phyloP scores from a whole-genome alignment of 2,888 invertebrate species.

The Limulus polyphemus region DNA sequence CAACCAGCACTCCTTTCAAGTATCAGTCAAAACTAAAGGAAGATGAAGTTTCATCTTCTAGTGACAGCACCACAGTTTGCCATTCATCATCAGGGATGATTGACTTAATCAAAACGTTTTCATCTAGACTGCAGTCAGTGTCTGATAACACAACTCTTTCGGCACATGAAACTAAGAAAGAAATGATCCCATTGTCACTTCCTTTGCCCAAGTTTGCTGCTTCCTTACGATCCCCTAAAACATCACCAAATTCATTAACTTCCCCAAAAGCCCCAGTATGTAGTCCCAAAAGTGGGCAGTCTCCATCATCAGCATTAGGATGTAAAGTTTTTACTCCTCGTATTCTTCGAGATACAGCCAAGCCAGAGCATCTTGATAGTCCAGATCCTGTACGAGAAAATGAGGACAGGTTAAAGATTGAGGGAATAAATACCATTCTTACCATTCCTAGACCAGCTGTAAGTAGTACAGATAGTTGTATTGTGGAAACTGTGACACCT shows the following conservation, averaged over 20 bases:
- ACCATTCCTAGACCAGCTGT: neutral
- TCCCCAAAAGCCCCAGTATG: constrained; percentile 18
- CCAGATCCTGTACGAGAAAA: constrained; percentile 1
- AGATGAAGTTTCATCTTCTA: constrained; percentile 6
- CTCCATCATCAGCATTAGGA: constrained; percentile 7
- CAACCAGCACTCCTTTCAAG: neutral
- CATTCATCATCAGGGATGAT: constrained; percentile 3
- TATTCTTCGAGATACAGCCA: neutral
- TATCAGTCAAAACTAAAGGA: constrained; percentile 8
- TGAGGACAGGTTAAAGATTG: neutral
- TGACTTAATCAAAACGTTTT: constrained; percentile 6
- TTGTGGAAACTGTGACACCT: neutral
- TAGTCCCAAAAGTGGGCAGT: constrained; percentile 18
- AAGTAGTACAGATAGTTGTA: neutral
- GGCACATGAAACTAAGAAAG: constrained; percentile 14
- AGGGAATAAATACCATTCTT: neutral
- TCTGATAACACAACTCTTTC: constrained; percentile 2
- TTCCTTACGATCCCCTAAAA: constrained; percentile 46
- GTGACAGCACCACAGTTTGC: constrained; percentile 1
- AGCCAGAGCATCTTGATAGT: neutral
- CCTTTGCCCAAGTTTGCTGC: constrained; percentile 75
- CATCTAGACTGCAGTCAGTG: constrained; percentile 8
- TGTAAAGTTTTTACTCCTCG: too few species aligned
- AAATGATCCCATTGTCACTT: constrained; percentile 36
- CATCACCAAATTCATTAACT: constrained; percentile 39